These are phyloP conservation scores for Matsumurasca onukii DNA, from an alignment of 1,140 invertebrate species.

Conservation along the genomic window DNA sequence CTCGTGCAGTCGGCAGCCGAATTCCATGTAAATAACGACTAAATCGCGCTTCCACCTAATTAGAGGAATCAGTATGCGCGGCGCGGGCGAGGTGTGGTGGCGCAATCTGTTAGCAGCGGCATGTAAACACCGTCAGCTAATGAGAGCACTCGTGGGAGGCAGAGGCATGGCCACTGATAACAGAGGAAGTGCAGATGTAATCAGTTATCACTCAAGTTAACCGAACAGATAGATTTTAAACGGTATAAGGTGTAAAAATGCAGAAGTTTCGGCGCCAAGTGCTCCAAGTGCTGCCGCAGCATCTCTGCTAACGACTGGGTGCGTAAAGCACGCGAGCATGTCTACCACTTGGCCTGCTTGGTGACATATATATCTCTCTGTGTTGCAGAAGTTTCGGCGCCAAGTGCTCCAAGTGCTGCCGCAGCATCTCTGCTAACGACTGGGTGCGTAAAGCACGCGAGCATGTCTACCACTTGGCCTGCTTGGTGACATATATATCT, in stretches of 20 bases:
- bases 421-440: constrained; percentile 89
- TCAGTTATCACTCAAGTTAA: too few species aligned
- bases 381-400: constrained; percentile 94
- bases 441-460: constrained; percentile 95
- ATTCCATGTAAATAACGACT: neutral
- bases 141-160: neutral
- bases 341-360: constrained; percentile 99
- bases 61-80: neutral
- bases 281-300: constrained; percentile 89
- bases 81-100: neutral
- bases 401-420: constrained; percentile 93
- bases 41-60: neutral
- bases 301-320: constrained; percentile 98
- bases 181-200: too few species aligned
- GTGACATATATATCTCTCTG: too few species aligned
- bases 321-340: constrained; percentile 85
- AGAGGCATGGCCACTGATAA: too few species aligned
- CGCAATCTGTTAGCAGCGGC: neutral
- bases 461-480: constrained; percentile 97
- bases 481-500: too few species aligned
- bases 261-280: constrained; percentile 95
- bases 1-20: neutral
- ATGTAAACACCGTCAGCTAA: neutral
- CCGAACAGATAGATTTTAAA: too few species aligned
- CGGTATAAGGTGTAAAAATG: too few species aligned